A percentile compares a stretch with the other conserved stretches of the same genome.
Conservation (phyloP, 1,140 invertebrate species). For the Anastrepha obliqua region DNA sequence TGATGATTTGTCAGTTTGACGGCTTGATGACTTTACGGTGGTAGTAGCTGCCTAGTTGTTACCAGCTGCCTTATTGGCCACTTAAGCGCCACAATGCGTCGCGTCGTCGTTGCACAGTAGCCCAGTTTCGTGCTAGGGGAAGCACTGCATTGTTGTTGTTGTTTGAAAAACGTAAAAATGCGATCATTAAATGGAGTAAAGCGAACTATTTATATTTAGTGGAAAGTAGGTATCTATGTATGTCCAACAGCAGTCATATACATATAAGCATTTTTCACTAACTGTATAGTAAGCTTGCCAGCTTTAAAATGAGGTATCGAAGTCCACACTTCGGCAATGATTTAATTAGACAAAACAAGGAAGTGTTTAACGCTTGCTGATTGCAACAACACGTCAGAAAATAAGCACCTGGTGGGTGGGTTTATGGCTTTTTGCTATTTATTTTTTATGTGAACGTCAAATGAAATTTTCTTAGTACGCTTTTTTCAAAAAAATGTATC, state of each 20-base stretch:
- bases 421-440: not conserved
- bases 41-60: slow-evolving; percentile 2
- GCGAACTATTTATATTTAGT: not conserved
- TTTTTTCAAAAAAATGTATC: no score
- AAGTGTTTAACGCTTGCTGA: not conserved
- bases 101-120: slow-evolving; percentile 30
- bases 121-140: slow-evolving; percentile 16
- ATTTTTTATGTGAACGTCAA: not conserved
- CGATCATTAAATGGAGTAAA: slow-evolving; percentile 13
- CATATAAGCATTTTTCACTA: no score
- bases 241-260: no score
- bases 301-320: not conserved
- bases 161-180: not conserved
- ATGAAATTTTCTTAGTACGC: not conserved
- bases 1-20: slow-evolving; percentile 10
- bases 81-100: not conserved
- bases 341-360: slow-evolving; percentile 12
- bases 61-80: slow-evolving; percentile 27
- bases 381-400: not conserved
- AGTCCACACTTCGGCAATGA: not conserved
- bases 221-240: no score
- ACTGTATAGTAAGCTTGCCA: no score
- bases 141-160: not conserved
- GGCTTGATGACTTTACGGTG: not conserved
- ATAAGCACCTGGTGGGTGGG: not conserved